Conservation (phyloP, 2,888 invertebrate genomes). For the Lottia scabra region DNA sequence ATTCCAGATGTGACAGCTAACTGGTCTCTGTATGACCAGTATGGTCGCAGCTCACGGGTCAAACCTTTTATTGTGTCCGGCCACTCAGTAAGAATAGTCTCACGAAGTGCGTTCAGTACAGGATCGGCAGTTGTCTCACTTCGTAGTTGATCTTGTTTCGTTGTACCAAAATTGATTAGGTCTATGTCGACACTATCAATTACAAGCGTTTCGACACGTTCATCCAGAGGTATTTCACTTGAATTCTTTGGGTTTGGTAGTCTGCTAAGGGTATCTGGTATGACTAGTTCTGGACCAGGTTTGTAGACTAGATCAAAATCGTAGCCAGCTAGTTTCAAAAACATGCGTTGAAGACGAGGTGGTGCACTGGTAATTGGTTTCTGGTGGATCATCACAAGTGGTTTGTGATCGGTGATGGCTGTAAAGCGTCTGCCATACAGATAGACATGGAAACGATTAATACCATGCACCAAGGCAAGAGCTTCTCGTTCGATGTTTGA, state of each 20-base stretch:
- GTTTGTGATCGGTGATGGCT: slow-evolving; percentile 32
- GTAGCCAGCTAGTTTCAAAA: slow-evolving; percentile 30
- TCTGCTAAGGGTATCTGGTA: slow-evolving; percentile 30
- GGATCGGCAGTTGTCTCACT: slow-evolving; percentile 11
- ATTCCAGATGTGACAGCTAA: too few species aligned
- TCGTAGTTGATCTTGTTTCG: slow-evolving; percentile 9
- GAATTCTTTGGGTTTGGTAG: slow-evolving; percentile 21
- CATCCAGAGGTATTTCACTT: slow-evolving; percentile 15
- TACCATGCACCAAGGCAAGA: slow-evolving; percentile 25
- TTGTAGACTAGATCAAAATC: slow-evolving; percentile 22
- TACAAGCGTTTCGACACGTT: slow-evolving; percentile 16
- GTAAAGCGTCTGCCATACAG: slow-evolving; percentile 19
- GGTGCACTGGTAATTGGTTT: slow-evolving; percentile 13
- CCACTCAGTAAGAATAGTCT: slow-evolving; percentile 22
- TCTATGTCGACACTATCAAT: slow-evolving; percentile 9
- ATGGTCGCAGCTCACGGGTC: slow-evolving; percentile 10
- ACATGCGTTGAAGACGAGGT: slow-evolving; percentile 28
- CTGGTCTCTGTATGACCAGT: slow-evolving; percentile 25
- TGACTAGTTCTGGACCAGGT: slow-evolving; percentile 26
- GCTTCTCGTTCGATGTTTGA: slow-evolving; percentile 31
- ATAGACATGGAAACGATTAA: slow-evolving; percentile 21
- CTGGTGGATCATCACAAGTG: slow-evolving; percentile 20
- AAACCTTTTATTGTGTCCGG: slow-evolving; percentile 12
- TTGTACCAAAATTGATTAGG: slow-evolving; percentile 11
- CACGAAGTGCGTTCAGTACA: slow-evolving; percentile 13